Conservation (phyloP, 2,888 invertebrate genomes). For the Epirrhoe tristata region DNA sequence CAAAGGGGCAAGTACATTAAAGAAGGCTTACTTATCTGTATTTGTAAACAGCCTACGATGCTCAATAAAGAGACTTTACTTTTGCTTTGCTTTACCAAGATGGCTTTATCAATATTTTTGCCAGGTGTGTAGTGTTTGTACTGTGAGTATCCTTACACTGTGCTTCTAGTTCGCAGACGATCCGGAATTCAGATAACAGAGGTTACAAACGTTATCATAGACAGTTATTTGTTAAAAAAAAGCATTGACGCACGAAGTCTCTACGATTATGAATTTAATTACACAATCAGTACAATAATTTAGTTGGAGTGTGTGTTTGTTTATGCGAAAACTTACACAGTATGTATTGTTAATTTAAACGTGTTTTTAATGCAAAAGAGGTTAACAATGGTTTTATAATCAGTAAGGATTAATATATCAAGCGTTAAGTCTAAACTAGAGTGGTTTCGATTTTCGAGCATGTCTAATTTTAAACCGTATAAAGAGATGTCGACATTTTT, state of each 20-base stretch:
- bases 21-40: too few relatives aligned
- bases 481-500: neutral
- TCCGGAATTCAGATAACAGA: conserved; percentile 82
- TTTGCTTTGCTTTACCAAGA: neutral
- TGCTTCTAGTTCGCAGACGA: conserved; percentile 75
- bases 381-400: neutral
- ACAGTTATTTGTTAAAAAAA: conserved; percentile 75
- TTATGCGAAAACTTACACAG: conserved; percentile 19
- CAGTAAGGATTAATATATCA: neutral
- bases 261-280: conserved; percentile 61
- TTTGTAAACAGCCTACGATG: too few relatives aligned
- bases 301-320: conserved; percentile 37
- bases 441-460: neutral
- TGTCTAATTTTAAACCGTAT: neutral
- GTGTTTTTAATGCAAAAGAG: neutral
- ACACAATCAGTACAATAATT: conserved; percentile 37
- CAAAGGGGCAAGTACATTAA: too few relatives aligned
- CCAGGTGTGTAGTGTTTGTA: neutral
- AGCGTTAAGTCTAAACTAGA: too few relatives aligned
- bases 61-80: too few relatives aligned
- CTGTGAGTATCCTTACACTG: conserved; percentile 44
- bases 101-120: neutral
- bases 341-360: neutral
- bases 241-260: conserved; percentile 82
- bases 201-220: conserved; percentile 77